Evolutionary conservation across 1,140 invertebrate species (phyloP), one percentile per base, ranked within the genome.

Genomic region (Heliconius hermathena): DNA sequence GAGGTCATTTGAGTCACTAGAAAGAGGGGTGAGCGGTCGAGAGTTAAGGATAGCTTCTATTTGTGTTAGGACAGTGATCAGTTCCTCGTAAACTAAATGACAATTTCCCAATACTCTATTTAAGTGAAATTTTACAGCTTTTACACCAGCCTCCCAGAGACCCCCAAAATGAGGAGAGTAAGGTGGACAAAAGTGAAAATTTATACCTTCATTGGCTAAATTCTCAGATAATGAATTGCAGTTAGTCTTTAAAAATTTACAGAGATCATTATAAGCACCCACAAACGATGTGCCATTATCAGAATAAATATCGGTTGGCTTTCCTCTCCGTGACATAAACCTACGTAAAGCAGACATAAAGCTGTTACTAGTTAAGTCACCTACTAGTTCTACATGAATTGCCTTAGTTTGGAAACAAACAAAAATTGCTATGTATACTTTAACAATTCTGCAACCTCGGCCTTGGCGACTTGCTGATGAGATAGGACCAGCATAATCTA

Each of bases 281-380:
- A 84, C 81, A 79, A 91, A 91, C 57, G 83, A 85, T 8, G 84
- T 85, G 4, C 81, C 84, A 57, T 87, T 86, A 74, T 88, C 85
- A 18, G 80, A 87, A 78, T 83, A 90, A 33, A 88, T 81, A 52
- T 83, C 74, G 2, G 16, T 72, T 20, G 79, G 83, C 73, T 85
- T 86, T n/a, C 89, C 88, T 74, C 90, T 74, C 13, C 76, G 73
- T 20, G 78, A 79, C 4, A 83, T 82, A 33, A 83, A 81, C 46
- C 82, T 66, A 52, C 26, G 26, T 26, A 26, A 26, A 26, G 26
- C 26, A 26, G 26, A 26, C 26, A 26, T 36, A 73, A 80, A 83
- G 22, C 66, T 52, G 36, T 79, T 71, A n/a, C 74, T 81, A 22
- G 71, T 80, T 73, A 82, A 74, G 77, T 84, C 76, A 54, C 81